phyloP scores from a whole-genome alignment of 2,797 vertebrate genomes.

The Melanotaenia parkinsoni region DNA sequence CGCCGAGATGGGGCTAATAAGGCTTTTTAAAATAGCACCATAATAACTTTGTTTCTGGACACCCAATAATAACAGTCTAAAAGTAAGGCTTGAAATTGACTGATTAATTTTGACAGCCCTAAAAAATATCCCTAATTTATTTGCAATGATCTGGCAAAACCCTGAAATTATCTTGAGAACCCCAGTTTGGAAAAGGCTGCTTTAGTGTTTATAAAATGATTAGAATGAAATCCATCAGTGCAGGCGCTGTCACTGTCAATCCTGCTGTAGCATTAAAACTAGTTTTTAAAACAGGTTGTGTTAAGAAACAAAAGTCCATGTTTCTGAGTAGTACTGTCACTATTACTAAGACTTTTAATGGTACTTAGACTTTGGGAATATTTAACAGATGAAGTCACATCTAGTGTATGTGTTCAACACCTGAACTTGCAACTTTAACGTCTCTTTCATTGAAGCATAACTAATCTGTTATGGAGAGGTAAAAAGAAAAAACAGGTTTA shows the following conservation, averaged over 20 bases:
- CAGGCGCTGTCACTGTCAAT: background rate
- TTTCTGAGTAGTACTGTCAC: background rate
- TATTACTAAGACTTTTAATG: background rate
- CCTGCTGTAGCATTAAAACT: background rate
- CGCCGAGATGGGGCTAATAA: no score
- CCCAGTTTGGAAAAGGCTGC: background rate
- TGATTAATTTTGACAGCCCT: no score
- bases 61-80: no score
- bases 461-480: slow-evolving; percentile 19
- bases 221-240: background rate
- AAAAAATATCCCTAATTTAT: no score
- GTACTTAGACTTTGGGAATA: background rate
- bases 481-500: slow-evolving; percentile 16
- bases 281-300: background rate
- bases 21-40: no score
- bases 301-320: background rate
- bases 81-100: no score
- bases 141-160: no score
- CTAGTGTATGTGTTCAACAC: slow-evolving; percentile 4
- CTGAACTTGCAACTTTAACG: slow-evolving; percentile 21
- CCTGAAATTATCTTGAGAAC: no score
- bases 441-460: slow-evolving; percentile 7
- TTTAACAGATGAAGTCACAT: slow-evolving; percentile 31
- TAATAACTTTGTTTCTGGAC: no score
- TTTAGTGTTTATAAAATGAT: background rate